These are phyloP conservation scores for Sebastes itinus DNA, from an alignment of 2,797 vertebrate genomes.

Conservation along the genomic window DNA sequence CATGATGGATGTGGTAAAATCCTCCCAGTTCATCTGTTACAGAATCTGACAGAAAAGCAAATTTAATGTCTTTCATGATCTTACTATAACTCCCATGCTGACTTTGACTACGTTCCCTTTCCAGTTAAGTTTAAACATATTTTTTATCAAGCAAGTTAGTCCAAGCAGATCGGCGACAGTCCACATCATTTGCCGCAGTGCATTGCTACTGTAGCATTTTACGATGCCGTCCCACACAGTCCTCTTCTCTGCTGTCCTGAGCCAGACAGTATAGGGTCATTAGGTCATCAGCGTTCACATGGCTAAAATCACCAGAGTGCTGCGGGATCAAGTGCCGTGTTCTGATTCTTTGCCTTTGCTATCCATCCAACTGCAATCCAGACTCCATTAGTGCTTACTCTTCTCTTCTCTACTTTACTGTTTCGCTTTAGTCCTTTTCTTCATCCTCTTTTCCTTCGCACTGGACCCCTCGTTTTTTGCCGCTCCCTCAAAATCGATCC, in stretches of 20 bases:
- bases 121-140: background rate
- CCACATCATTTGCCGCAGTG: background rate
- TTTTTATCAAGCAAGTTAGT: background rate
- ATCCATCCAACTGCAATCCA: slow-evolving; percentile 57
- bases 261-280: slow-evolving; percentile 33
- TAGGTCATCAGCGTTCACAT: slow-evolving; percentile 56
- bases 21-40: background rate
- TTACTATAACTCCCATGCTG: background rate
- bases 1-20: background rate
- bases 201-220: background rate
- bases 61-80: background rate
- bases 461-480: slow-evolving; percentile 27
- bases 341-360: slow-evolving; percentile 53
- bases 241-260: slow-evolving; percentile 35
- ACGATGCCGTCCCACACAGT: slow-evolving; percentile 13
- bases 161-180: background rate
- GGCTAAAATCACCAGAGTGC: slow-evolving; percentile 61
- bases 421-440: slow-evolving; percentile 48
- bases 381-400: slow-evolving; percentile 59
- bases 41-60: background rate
- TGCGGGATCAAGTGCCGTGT: slow-evolving; percentile 60
- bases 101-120: background rate
- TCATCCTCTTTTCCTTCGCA: slow-evolving; percentile 32
- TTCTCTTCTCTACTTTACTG: slow-evolving; percentile 37
- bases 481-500: slow-evolving; percentile 41